phyloP scores from a whole-genome alignment of 2,797 vertebrate genomes.

The Trachops cirrhosus region DNA sequence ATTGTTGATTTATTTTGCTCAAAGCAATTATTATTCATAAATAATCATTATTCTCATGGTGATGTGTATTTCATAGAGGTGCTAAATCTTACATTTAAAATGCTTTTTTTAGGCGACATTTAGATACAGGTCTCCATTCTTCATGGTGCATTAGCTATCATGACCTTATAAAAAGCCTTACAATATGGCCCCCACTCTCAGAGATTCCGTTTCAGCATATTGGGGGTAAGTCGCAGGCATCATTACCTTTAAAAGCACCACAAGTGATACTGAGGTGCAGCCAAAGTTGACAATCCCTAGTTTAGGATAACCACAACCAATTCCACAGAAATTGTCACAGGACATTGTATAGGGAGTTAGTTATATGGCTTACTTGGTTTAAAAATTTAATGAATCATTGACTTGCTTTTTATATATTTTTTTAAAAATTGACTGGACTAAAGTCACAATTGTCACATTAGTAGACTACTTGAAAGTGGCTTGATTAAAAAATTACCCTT shows the following conservation, averaged over 20 bases:
- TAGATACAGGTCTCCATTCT: background rate
- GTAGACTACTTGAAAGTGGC: background rate
- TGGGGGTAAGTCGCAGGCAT: background rate
- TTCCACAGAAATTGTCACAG: background rate
- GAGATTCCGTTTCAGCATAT: background rate
- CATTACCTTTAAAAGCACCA: background rate
- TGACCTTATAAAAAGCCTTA: background rate
- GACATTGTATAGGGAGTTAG: background rate
- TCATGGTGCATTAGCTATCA: background rate
- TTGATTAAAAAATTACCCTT: background rate
- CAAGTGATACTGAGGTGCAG: background rate
- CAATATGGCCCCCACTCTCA: background rate
- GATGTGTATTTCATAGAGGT: background rate
- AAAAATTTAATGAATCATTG: background rate
- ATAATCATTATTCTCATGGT: background rate
- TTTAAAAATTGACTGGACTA: background rate
- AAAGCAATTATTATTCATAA: background rate
- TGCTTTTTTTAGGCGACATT: background rate
- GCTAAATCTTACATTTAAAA: background rate
- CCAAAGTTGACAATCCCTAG: background rate
- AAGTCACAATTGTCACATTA: background rate
- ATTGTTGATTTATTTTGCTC: slow-evolving; percentile 27
- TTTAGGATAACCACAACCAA: background rate
- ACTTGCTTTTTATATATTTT: background rate
- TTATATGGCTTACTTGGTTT: background rate